Percentiles rank a stretch among this genome's conserved stretches.
Evolutionary conservation across 1,140 invertebrate genomes (phyloP).

Genomic region (Magallana angulata): DNA sequence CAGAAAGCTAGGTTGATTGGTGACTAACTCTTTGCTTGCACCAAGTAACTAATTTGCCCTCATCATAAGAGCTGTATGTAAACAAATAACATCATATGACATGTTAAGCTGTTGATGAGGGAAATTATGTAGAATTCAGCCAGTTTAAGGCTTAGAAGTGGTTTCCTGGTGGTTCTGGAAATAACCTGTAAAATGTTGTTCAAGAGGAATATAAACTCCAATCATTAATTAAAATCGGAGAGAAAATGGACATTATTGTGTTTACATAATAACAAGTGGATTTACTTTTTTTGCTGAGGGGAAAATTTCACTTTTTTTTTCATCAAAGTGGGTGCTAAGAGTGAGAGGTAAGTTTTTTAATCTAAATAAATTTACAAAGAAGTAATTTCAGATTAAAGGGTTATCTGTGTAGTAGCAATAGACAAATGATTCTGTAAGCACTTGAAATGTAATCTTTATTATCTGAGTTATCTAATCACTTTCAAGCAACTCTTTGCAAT

Average conservation of each 20-base stretch:
- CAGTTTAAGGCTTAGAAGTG: not conserved
- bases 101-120: conserved; percentile 6
- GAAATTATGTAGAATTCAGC: not conserved
- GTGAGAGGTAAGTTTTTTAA: not conserved
- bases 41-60: not conserved
- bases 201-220: not conserved
- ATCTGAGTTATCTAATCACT: conserved; percentile 19
- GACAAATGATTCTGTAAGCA: conserved; percentile 21
- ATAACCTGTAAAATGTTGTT: not conserved
- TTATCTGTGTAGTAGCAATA: not conserved
- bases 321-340: too few species aligned
- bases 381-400: conserved; percentile 2
- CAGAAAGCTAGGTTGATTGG: not conserved
- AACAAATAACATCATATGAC: conserved; percentile 24
- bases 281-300: too few species aligned
- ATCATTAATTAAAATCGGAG: too few species aligned
- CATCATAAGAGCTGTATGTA: conserved; percentile 2
- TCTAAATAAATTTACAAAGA: not conserved
- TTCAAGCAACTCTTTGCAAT: conserved; percentile 6
- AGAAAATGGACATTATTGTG: too few species aligned
- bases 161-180: conserved; percentile 6
- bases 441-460: conserved; percentile 4
- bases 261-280: too few species aligned
- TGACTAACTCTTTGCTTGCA: conserved; percentile 5
- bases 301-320: too few species aligned